Evolutionary conservation across 2,113 vertebrate genomes (phyloP), one percentile per base, ranked within the genome.

Genomic region (Amphilophus citrinellus): DNA sequence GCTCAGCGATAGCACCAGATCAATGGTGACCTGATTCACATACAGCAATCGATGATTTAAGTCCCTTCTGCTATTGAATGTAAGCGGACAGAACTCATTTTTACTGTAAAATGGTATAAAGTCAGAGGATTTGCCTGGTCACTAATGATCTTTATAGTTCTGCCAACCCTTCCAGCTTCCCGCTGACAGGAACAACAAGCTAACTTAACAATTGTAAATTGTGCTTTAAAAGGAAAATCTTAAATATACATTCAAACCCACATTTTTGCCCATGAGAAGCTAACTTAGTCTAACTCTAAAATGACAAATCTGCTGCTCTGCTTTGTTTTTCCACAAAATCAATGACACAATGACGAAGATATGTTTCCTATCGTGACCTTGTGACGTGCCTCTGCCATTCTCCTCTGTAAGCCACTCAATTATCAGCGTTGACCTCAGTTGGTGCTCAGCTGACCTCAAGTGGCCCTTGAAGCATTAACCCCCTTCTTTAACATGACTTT

Each of bases 381-480:
- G 13, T 3, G 14, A 65, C 60, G 39, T 13, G 18, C 24, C 30
- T 35, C 61, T 37, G 24, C 47, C 37, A 15, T 42, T 7, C 42
- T 63, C 68, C 17, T 39, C 60, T 63, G 37, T 42, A 78, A 61
- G 27, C 56, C 27, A 35, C 37, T 61, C 6, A 0, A n/a, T n/a
- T 73, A 10, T 73, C 27, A 5, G 27, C 44, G 0, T 32, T 71
- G 10, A 2, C 44, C 18, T 8, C 44, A 5, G 3, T 20, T 73
- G 77, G 42, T 37, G 3, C 77, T 61, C 39, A 47, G 1, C 82
- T 65, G 88, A 77, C 79, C 84, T 81, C 89, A 24, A 79, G 66
- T 60, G 87, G 24, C 73, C 58, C 68, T 20, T 6, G 82, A 35
- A 15, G 82, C 47, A 1, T 94, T 83, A 91, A 92, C 84, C 80